Evolutionary conservation across 2,113 vertebrate genomes (phyloP).

Genomic region (Ceyx melanurus): DNA sequence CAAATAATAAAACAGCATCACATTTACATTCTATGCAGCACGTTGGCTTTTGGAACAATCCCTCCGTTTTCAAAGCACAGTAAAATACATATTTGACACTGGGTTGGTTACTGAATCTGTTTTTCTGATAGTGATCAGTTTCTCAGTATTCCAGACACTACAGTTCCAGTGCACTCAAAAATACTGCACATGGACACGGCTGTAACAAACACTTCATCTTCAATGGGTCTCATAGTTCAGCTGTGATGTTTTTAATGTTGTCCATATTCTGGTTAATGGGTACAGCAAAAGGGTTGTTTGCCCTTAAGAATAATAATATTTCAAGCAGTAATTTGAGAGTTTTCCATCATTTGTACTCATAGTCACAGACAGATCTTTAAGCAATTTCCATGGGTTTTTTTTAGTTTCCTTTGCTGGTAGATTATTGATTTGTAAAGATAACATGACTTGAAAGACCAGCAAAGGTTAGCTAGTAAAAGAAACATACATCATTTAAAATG

Average conservation of each 20-base stretch:
- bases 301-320: not conserved
- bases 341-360: not conserved
- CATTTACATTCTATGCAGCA: not conserved
- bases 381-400: not conserved
- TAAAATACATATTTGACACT: not conserved
- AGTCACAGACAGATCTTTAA: slow-evolving; percentile 4
- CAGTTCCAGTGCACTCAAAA: not conserved
- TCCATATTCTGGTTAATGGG: slow-evolving; percentile 19
- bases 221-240: not conserved
- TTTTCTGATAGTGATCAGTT: not conserved
- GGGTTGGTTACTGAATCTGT: not conserved
- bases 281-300: not conserved
- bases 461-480: slow-evolving; percentile 40
- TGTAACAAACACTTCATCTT: not conserved
- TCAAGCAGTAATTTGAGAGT: slow-evolving; percentile 8
- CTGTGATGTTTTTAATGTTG: not conserved
- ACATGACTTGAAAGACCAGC: not conserved
- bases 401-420: not conserved
- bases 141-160: not conserved
- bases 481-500: slow-evolving; percentile 45
- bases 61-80: not conserved
- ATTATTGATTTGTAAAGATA: slow-evolving; percentile 49
- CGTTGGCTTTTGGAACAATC: not conserved
- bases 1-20: not conserved
- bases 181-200: not conserved